Evolutionary conservation across 2,888 invertebrate genomes (phyloP), one percentile per base, ranked within the genome.

Genomic region (Scotopteryx bipunctaria): DNA sequence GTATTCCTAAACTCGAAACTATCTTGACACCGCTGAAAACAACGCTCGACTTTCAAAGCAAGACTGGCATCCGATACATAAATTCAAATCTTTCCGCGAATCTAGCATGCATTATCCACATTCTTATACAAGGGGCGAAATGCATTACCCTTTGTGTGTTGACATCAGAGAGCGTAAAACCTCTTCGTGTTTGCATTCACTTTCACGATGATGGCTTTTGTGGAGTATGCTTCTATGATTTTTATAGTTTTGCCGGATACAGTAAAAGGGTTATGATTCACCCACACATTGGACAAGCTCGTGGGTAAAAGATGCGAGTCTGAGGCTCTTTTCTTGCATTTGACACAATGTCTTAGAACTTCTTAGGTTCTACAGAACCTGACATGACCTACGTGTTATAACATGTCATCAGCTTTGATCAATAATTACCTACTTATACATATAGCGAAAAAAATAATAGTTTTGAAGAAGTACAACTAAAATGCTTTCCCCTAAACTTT

Each of bases 81-180:
- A 53, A 59, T 53, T 49, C 49, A 44, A 53, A 42, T 47, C 25
- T 36, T 36, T 50, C 19, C 46, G 21, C 45, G 51, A 47, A 54
- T 56, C 40, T 25, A 33, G 41, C 35, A 27, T 43, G 51, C 59
- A 51, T 55, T 57, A 54, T 55, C 52, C 60, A 43, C 63, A 67
- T 72, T 72, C 70, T 67, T 61, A 69, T 63, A 63, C 64, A 61
- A 69, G 75, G 41, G 67, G 73, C 62, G 62, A 69, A 72, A 73
- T 68, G 72, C 76, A 73, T 76, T 74, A 74, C 71, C 71, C 71
- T 73, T 74, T 73, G 76, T 74, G 61, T 58, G 65, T 71, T 75
- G 76, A 75, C 73, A 71, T 71, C 66, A 61, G 63, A 63, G 65
- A 70, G 69, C 66, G 59, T 66, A 69, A 57, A 74, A 69, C 66